Evolutionary conservation across 2,797 vertebrate genomes (phyloP).

Genomic region (Smutsia gigantea): DNA sequence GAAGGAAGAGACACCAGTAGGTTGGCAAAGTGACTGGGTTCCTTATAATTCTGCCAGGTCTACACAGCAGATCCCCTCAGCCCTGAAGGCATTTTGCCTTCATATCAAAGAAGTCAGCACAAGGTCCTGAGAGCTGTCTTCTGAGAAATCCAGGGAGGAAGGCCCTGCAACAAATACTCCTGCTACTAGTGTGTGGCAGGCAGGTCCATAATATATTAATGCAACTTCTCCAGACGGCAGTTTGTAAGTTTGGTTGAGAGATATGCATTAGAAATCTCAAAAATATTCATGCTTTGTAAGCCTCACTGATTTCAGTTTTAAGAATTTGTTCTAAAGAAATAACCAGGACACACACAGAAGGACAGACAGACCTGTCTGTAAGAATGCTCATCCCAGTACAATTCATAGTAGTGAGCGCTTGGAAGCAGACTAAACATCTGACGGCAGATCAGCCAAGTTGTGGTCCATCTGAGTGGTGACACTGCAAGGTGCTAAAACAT

Average conservation of each 20-base stretch:
- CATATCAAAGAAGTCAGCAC: not conserved
- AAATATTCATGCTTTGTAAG: not conserved
- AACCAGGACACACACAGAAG: not conserved
- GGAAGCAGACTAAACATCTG: not conserved
- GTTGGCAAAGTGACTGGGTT: not conserved
- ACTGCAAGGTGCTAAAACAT: fast-evolving
- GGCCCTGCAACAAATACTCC: not conserved
- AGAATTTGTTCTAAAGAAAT: not conserved
- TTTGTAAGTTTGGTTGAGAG: not conserved
- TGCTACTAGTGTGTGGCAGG: not conserved
- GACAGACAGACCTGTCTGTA: fast-evolving
- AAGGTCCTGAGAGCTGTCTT: not conserved
- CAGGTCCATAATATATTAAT: fast-evolving
- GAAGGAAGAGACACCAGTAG: not conserved
- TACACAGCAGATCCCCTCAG: not conserved
- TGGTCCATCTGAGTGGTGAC: fast-evolving
- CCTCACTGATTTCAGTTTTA: not conserved
- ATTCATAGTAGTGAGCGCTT: not conserved
- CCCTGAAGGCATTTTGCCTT: not conserved
- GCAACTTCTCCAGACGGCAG: fast-evolving
- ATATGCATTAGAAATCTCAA: not conserved
- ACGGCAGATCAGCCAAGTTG: not conserved
- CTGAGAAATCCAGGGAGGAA: not conserved
- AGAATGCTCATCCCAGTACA: not conserved
- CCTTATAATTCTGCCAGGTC: fast-evolving